Conservation (phyloP, 2,113 vertebrate genomes). For the Oryctolagus cuniculus region mOryCun1.1 NC_091445.1:74634001-74634500, state of each 20-base stretch:
- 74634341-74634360: not conserved
- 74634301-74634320: not conserved
- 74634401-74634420: not conserved
- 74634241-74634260: not conserved
- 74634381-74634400: not conserved
- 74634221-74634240: not conserved
- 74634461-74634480: not conserved
- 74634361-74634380: not conserved
- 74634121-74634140: not conserved
- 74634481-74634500: not conserved
- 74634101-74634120: not conserved
- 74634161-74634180: not conserved
- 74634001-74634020: not conserved
- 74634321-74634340: not conserved
- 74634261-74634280: not conserved
- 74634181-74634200: slow-evolving; percentile 6
- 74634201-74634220: not conserved
- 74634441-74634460: not conserved
- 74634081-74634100: not conserved
- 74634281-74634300: not conserved
- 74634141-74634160: not conserved
- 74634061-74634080: not conserved
- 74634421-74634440: not conserved
- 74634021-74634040: slow-evolving; percentile 35
- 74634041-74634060: not conserved